Evolutionary conservation across 2,888 invertebrate species (phyloP), one percentile per base, ranked within the genome.

Genomic region (Morpho achilles): DNA sequence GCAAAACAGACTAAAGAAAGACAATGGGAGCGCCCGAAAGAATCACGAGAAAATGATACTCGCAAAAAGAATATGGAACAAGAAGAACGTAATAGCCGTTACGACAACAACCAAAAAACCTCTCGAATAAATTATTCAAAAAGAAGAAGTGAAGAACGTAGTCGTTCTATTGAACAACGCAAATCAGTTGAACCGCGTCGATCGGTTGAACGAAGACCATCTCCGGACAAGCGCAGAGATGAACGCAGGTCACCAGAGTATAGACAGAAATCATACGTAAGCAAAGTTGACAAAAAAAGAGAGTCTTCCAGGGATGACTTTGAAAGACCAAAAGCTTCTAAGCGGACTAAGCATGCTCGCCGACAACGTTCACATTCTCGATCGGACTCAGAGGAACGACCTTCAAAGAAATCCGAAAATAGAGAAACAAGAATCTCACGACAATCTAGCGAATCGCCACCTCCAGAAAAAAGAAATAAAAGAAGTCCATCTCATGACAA

Each of bases 41-140:
- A 81, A 43, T 68, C 67, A 42, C 82, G 82, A 64, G 70, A 83
- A 68, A 70, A 84, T 75, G 73, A 88, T 68, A 59, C 73, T 66
- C 73, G 76, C 9, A 69, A 73, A 65, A 89, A 84, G 67, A 90
- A 90, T 6, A 80, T 81, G 58, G 87, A 84, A 48, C 74, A 86
- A 66, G 91, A 89, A 60, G 90, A 88, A 40, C 79, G 78, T 49
- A 74, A 61, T 60, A 87, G 79, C 57, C 89, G 83, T 68, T 82
- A 88, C 66, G 91, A 79, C 2, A 84, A 83, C 22, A 60, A 63
- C 8, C 16, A 48, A 0, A 75, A 69, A 48, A 75, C 71, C 44
- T 64, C 73, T 3, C 71, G 77, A 46, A 74, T 73, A 47, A 68
- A 65, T 39, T 76, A 79, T 7, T 60, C 70, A 2, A 50, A 62